Base-by-base conservation (phyloP, 2,888 invertebrate genomes). In the Tachina grossa region DNA sequence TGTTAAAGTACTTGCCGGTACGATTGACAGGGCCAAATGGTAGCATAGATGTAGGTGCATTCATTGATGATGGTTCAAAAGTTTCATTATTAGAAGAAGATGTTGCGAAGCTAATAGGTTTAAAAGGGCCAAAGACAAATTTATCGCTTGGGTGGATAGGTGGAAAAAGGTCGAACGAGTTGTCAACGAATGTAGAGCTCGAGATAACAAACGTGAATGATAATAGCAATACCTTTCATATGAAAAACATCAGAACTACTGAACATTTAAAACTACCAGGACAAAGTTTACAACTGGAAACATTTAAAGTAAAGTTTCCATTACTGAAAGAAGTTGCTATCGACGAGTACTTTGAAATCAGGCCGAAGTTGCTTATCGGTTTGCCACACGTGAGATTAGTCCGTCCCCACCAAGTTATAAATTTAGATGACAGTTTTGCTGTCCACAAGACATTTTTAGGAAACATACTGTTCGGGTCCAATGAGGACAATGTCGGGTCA, bases 31-130 rank as follows among this genome's bases (percentile, higher is more conserved):
- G 76, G 11, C 53, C 65, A 39, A 53, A 76, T 10, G 76, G 78
- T 45, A 31, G 31, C 31, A 31, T 31, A 31, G 31, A 31, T 31
- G 31, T 31, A 31, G 31, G 2, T 4, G 31, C 31, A 4, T 31
- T 31, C 31, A 31, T 31, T 31, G 3, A 31, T 31, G 31, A 31
- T 4, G 31, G 31, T 19, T 19, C 16, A 47, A 51, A 14, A 13
- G 68, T 19, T 45, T 71, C 83, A 22, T 65, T 80, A 13, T 55
- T 84, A 45, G 78, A 86, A 66, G 65, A 77, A 41, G 51, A 66
- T 6, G 61, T 76, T 59, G 82, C 76, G 8, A 74, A 63, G 9
- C 9, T 65, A 49, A 76, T 82, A 53, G 79, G 82, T 11, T 16
- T 31, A 31, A 31, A 31, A 31, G 31, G 31, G 31, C 31, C 31